phyloP scores from a whole-genome alignment of 2,797 vertebrate genomes.

The Macropus fuliginosus region DNA sequence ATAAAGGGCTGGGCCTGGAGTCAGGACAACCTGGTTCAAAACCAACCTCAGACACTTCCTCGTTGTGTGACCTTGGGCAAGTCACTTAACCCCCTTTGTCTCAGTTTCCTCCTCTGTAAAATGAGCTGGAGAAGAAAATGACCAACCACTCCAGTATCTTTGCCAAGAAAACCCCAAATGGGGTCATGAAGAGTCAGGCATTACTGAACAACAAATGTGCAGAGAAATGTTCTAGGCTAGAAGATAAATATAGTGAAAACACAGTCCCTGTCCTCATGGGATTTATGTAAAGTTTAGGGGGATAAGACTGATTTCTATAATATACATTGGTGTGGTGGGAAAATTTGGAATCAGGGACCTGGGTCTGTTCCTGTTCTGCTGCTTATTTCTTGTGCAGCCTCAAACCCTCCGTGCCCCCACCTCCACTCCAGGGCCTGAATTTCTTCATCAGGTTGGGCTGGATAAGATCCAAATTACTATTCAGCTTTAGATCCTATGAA shows the following conservation, averaged over 20 bases:
- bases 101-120: not conserved
- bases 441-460: not conserved
- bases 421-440: not conserved
- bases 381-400: not conserved
- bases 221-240: not conserved
- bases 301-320: not conserved
- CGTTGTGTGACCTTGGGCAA: not conserved
- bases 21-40: not conserved
- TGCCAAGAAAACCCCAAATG: not conserved
- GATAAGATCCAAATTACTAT: not conserved
- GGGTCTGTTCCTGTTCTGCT: not conserved
- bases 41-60: not conserved
- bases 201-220: not conserved
- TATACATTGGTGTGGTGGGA: not conserved
- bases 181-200: not conserved
- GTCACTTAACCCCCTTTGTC: not conserved
- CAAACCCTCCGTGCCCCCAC: not conserved
- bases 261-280: not conserved
- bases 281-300: not conserved
- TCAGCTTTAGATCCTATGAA: not conserved
- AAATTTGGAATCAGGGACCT: not conserved
- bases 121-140: not conserved
- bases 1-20: not conserved
- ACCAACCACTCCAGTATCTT: not conserved
- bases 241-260: not conserved